These are phyloP conservation scores for Morpho deidamia DNA, from an alignment of 2,888 invertebrate genomes.

Conservation along the genomic window DNA sequence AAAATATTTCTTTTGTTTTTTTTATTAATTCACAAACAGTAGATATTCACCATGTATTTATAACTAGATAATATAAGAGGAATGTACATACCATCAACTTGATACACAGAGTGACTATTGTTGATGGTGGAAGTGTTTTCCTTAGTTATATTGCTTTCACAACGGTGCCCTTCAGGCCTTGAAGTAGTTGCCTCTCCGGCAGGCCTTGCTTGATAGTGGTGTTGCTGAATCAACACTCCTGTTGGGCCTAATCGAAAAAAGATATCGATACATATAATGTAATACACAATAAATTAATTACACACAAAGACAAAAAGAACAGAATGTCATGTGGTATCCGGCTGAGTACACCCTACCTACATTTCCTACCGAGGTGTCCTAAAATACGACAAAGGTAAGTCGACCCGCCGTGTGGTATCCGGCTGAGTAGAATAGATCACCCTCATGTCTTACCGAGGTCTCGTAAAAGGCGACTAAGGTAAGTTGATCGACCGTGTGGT, in stretches of 20 bases:
- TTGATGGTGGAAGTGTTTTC: slow-evolving; percentile 46
- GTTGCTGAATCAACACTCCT: slow-evolving; percentile 94
- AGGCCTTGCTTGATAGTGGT: slow-evolving; percentile 93
- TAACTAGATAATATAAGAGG: too few species aligned
- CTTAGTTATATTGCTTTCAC: slow-evolving; percentile 42
- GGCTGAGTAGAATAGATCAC: too few species aligned
- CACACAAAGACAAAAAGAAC: not conserved
- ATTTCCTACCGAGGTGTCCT: too few species aligned
- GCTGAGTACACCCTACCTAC: too few species aligned
- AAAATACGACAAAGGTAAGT: too few species aligned
- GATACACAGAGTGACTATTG: slow-evolving; percentile 59
- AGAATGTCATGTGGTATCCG: not conserved
- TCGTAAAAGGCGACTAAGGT: too few species aligned
- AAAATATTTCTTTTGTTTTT: not conserved
- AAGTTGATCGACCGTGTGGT: too few species aligned
- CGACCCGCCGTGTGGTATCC: too few species aligned
- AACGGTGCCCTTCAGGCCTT: not conserved
- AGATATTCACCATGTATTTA: too few species aligned
- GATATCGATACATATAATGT: not conserved
- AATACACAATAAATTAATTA: not conserved
- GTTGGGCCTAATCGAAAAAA: slow-evolving; percentile 82
- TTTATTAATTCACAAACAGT: too few species aligned
- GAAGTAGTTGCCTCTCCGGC: slow-evolving; percentile 58
- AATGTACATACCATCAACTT: slow-evolving; percentile 54
- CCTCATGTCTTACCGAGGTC: too few species aligned